Evolutionary conservation across 2,113 vertebrate genomes (phyloP), one percentile per base, ranked within the genome.

Genomic region (Dicrurus megarhynchus): DNA sequence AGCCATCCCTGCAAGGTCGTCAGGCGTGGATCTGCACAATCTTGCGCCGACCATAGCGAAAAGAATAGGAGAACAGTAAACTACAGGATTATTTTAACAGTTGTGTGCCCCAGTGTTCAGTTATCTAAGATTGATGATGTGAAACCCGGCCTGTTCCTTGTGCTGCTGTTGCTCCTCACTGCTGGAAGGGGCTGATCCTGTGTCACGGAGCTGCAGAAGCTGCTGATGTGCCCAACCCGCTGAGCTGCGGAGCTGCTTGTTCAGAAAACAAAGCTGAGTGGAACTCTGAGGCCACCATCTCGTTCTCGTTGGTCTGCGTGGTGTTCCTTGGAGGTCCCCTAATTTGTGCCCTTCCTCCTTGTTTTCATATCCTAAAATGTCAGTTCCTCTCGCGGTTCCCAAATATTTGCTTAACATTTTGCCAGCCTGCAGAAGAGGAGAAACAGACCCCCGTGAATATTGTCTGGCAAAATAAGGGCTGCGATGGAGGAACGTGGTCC

Each of bases 371-470:
- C 91, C 81, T 52, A 55, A 88, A 85, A 96, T 75, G 59, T 87
- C 89, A 49, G 92, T 50, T 91, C 86, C 78, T 91, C 76, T 64
- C n/a, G 73, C 92, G 76, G 63, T 93, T 70, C 77, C 39, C 87
- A 96, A 95, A 97, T 96, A 94, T 95, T 97, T 96, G 89, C 86
- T 95, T 94, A 96, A 96, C 80, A 16, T 96, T 89, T 94, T 94
- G 92, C 89, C 90, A 94, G 84, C 74, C 86, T 81, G 88, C 70
- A 14, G 33, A 33, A 81, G 94, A 97, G 93, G 79, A 85, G 91
- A 79, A 93, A 2, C 95, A 97, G 95, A 92, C 71, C 86, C 95
- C 93, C 4, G 1, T 76, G 91, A 96, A 94, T 57, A 90, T 87
- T 93, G 93, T 93, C 93, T 95, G 95, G 95, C 90, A 92, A 94